Evolutionary conservation across 2,888 invertebrate genomes (phyloP).

Genomic region (Tachystola acroxantha): DNA sequence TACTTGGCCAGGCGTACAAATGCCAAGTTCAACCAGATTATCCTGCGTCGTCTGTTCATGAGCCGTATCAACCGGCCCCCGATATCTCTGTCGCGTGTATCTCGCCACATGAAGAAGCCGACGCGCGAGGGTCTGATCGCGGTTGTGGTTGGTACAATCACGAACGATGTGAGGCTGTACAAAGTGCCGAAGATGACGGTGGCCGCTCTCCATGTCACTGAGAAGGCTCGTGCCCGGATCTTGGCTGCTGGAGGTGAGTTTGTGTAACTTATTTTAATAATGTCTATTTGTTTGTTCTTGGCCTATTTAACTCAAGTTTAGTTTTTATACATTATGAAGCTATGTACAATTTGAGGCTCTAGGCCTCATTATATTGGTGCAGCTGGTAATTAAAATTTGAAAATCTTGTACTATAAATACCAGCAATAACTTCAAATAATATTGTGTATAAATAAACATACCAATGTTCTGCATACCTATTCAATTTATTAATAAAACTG

Average conservation of each 20-base stretch:
- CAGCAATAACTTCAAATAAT: no score
- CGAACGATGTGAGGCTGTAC: constrained; percentile 95
- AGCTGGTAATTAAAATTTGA: no score
- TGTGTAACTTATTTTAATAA: no score
- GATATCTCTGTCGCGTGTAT: constrained; percentile 92
- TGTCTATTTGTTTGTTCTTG: no score
- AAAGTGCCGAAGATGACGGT: constrained; percentile 95
- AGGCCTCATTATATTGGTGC: no score
- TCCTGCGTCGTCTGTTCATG: constrained; percentile 97
- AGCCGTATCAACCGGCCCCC: constrained; percentile 97
- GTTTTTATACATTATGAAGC: no score
- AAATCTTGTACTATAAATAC: no score
- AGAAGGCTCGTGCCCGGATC: constrained; percentile 96
- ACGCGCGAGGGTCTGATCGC: constrained; percentile 90
- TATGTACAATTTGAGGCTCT: no score
- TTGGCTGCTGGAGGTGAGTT: constrained; percentile 93
- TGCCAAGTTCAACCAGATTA: constrained; percentile 97
- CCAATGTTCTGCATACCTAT: no score
- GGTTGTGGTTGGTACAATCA: constrained; percentile 96
- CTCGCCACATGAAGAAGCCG: constrained; percentile 91
- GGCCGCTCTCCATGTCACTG: constrained; percentile 95
- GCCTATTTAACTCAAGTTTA: no score
- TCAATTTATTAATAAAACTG: no score
- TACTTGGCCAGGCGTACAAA: constrained; percentile 97
- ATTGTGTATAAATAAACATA: no score